Evolutionary conservation across 1,140 invertebrate genomes (phyloP), one percentile per base, ranked within the genome.

Genomic region (Cotesia glomerata): DNA sequence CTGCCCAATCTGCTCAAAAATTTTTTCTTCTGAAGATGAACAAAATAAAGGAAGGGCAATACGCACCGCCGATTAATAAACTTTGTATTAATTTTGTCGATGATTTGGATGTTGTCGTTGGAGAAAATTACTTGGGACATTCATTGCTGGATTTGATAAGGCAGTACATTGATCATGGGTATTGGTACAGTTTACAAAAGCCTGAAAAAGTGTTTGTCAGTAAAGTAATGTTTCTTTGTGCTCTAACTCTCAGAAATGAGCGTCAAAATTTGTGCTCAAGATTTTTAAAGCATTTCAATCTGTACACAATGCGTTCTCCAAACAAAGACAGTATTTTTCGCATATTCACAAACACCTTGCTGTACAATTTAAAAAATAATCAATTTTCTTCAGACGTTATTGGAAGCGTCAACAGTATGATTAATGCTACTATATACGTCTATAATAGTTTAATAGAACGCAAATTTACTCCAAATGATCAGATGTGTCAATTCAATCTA

Each of bases 61-160:
- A 89, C 80, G 90, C 89, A 0, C 89, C 90, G 13, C 85, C 87
- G 5, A 79, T 87, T 16, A 88, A 89, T 8, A 89, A 90, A 74
- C 86, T 87, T 70, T 88, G 84, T 56, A 85, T 93, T 32, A 89
- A 92, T 54, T 93, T 93, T 81, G 87, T 94, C 14, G 93, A 94
- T 81, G 92, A 94, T 80, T 79, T 93, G 54, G 90, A 92, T 79
- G 86, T 90, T 85, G 80, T 83, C 7, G 82, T 85, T 14, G 84
- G 88, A 36, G 72, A n/a, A 16, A 35, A 52, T 9, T 5, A 81
- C 8, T 90, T 89, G 79, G 88, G 18, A 87, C 88, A 89, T 89
- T 52, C 32, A 35, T 26, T 67, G 14, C 11, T 67, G 36, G 93
- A 94, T 80, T 83, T 93, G 54, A 82, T 93, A 1, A 85, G 93